Percentiles rank a stretch among this genome's conserved stretches.
Evolutionary conservation across 1,140 invertebrate genomes (phyloP).

Genomic region (Halyomorpha halys): DNA sequence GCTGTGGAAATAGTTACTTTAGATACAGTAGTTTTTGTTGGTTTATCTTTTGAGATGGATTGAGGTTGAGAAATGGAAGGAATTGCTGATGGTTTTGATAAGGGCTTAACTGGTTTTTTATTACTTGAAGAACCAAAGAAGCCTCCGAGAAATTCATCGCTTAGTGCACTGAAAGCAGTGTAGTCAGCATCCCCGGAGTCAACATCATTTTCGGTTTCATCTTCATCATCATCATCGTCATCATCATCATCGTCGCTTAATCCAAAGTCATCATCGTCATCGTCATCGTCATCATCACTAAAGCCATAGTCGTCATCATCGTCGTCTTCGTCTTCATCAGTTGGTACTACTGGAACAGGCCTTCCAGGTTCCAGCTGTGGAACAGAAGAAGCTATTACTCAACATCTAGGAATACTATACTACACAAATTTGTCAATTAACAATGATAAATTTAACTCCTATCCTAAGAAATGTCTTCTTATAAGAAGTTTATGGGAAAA

Average conservation of each 20-base stretch:
- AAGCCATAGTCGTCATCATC: slow-evolving; percentile 33
- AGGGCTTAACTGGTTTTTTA: slow-evolving; percentile 23
- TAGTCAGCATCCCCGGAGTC: slow-evolving; percentile 31
- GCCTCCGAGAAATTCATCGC: slow-evolving; percentile 34
- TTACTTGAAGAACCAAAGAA: slow-evolving; percentile 30
- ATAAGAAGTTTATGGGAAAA: no score
- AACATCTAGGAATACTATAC: no score
- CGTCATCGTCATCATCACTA: slow-evolving; percentile 34
- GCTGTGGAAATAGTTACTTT: slow-evolving; percentile 3
- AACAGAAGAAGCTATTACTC: background rate
- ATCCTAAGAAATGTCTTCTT: no score
- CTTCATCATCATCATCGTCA: slow-evolving; percentile 36
- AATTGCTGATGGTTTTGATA: background rate
- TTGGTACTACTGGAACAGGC: slow-evolving; percentile 40
- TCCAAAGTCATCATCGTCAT: slow-evolving; percentile 38
- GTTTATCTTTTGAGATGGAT: background rate
- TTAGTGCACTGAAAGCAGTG: slow-evolving; percentile 33
- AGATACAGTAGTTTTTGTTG: background rate
- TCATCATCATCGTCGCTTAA: slow-evolving; percentile 35
- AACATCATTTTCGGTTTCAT: slow-evolving; percentile 31
- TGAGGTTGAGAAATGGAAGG: background rate
- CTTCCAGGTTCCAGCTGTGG: slow-evolving; percentile 52
- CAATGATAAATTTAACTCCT: no score
- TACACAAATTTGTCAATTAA: no score
- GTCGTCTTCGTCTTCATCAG: slow-evolving; percentile 33